Evolutionary conservation across 2,797 vertebrate genomes (phyloP).

Genomic region (Caiman crocodilus): DNA sequence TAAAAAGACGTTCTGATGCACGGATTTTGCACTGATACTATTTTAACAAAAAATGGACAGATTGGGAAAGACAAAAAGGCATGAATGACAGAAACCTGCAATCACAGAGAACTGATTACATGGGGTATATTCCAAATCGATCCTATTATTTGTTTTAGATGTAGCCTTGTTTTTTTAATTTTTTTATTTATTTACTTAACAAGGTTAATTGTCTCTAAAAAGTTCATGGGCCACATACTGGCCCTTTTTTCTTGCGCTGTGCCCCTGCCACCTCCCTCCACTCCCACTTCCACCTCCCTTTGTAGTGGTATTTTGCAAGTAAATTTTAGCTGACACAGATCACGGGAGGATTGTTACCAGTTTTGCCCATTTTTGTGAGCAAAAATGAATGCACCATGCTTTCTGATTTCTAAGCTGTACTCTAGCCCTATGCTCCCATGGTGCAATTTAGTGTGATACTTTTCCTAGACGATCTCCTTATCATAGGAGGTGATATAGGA

Average conservation of each 20-base stretch:
- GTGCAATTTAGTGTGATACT: not conserved
- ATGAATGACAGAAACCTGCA: not conserved
- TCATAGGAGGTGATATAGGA: not conserved
- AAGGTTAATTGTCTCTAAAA: not conserved
- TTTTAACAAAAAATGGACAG: not conserved
- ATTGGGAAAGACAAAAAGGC: not conserved
- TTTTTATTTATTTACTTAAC: constrained; percentile 32
- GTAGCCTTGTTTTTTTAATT: not conserved
- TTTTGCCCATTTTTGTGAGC: not conserved
- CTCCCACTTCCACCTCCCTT: not conserved
- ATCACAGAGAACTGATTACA: not conserved
- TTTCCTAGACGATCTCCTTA: not conserved
- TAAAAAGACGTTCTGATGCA: not conserved
- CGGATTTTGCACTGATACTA: not conserved
- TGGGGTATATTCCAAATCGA: not conserved
- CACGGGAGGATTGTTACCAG: not conserved
- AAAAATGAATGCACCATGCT: not conserved
- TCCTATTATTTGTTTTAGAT: constrained; percentile 2
- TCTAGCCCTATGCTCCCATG: not conserved
- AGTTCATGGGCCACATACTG: constrained; percentile 4
- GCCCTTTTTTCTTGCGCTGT: not conserved
- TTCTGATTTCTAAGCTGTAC: not conserved
- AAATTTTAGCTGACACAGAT: not conserved
- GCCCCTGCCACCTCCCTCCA: too few relatives aligned
- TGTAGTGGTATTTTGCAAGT: not conserved